Conservation (phyloP, 2,888 invertebrate species). For the Protophormia terraenovae region DNA sequence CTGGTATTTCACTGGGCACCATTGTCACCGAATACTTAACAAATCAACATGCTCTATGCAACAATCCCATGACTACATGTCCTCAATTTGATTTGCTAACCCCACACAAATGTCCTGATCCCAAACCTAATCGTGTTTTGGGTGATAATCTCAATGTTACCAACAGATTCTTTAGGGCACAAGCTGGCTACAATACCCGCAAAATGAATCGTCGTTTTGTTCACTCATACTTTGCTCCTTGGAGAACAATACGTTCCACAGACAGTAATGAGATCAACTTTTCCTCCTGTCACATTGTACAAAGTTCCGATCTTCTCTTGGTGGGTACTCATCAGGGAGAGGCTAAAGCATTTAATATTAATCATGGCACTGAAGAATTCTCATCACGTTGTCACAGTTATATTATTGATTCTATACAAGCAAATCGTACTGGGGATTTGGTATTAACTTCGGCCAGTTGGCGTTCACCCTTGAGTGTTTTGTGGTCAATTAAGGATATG, state of each 20-base stretch:
- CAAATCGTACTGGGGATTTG: constrained; percentile 88
- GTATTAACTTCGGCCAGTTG: constrained; percentile 93
- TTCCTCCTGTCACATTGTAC: constrained; percentile 86
- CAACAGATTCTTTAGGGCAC: constrained; percentile 84
- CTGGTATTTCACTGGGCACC: constrained; percentile 89
- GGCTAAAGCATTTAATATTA: constrained; percentile 92
- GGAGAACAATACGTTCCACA: constrained; percentile 84
- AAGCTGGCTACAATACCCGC: constrained; percentile 83
- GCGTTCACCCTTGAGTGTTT: constrained; percentile 87
- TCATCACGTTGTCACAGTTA: constrained; percentile 92
- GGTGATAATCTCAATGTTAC: constrained; percentile 86
- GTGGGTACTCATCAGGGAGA: constrained; percentile 96
- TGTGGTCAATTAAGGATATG: constrained; percentile 80
- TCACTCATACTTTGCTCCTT: constrained; percentile 90
- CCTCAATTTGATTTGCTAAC: constrained; percentile 97
- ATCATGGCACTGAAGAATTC: constrained; percentile 91
- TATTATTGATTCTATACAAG: constrained; percentile 91
- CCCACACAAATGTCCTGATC: constrained; percentile 98
- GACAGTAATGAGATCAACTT: constrained; percentile 88
- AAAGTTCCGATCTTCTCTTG: constrained; percentile 83
- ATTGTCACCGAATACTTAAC: constrained; percentile 98
- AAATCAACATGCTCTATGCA: constrained; percentile 98
- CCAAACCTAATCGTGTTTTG: constrained; percentile 83
- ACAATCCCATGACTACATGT: constrained; percentile 98
- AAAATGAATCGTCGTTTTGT: constrained; percentile 90